These are phyloP conservation scores for Macrotis lagotis DNA, from an alignment of 2,113 vertebrate genomes.

Conservation along the genomic window DNA sequence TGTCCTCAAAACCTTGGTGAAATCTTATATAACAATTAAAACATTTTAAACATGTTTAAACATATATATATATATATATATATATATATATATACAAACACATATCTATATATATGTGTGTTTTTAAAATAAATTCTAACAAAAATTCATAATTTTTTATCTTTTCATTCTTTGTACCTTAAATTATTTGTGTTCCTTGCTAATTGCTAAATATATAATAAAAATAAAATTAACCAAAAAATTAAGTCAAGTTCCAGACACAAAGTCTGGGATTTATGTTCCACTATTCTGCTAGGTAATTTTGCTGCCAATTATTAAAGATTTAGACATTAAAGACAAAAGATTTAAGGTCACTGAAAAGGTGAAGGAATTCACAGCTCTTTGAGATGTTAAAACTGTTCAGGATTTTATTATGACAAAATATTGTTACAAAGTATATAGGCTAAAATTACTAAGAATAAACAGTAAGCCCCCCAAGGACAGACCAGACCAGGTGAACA, in stretches of 20 bases:
- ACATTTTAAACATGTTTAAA: neutral
- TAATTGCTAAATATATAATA: neutral
- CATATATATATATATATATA: neutral
- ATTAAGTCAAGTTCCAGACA: neutral
- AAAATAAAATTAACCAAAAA: neutral
- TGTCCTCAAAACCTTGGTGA: neutral
- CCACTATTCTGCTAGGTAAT: neutral
- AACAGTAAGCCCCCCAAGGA: too few relatives aligned
- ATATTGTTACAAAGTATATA: too few relatives aligned
- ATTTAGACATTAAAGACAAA: too few relatives aligned
- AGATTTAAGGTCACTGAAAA: too few relatives aligned
- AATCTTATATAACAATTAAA: neutral
- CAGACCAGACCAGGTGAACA: too few relatives aligned
- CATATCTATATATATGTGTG: neutral
- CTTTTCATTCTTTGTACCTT: neutral
- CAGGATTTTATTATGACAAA: too few relatives aligned
- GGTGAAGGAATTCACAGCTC: too few relatives aligned
- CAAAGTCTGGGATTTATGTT: neutral
- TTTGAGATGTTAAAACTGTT: too few relatives aligned
- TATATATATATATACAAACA: neutral
- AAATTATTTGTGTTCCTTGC: neutral
- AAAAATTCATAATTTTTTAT: neutral
- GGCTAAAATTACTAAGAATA: too few relatives aligned
- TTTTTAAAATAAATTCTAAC: neutral
- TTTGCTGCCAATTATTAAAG: too few relatives aligned